These are phyloP conservation scores for Mormoops blainvillei DNA, from an alignment of 2,113 vertebrate species.

Conservation along the genomic window DNA sequence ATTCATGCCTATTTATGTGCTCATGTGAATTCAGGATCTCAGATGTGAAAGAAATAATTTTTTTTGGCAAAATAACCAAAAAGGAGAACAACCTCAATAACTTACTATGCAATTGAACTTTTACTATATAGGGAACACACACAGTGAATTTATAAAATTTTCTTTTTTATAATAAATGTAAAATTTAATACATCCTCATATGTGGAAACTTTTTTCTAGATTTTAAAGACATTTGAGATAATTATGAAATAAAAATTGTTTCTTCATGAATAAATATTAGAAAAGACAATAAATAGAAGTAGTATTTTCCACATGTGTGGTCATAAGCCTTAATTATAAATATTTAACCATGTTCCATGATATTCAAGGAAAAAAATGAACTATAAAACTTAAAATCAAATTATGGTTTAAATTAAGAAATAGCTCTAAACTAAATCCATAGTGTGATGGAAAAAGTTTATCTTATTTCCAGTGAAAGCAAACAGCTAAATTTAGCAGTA, in stretches of 20 bases:
- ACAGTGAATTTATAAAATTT: background rate
- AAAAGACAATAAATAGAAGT: background rate
- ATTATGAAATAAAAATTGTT: background rate
- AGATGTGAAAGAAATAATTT: background rate
- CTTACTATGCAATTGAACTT: background rate
- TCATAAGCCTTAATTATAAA: background rate
- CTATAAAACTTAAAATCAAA: background rate
- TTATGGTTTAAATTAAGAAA: background rate
- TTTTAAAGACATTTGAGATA: background rate
- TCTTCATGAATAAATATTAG: background rate
- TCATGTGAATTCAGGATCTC: background rate
- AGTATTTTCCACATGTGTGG: background rate
- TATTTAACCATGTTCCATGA: background rate
- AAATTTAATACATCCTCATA: background rate
- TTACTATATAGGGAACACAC: background rate
- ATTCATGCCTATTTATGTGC: background rate
- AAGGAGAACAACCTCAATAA: background rate
- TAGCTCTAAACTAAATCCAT: background rate
- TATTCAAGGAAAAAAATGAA: background rate
- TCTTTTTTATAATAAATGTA: background rate
- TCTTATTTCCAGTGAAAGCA: background rate
- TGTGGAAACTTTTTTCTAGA: background rate
- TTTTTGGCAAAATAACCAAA: background rate
- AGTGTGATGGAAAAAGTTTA: background rate
- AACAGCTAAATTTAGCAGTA: background rate